Evolutionary conservation across 2,797 vertebrate species (phyloP).

Genomic region (Schizopygopsis pylzovi): DNA sequence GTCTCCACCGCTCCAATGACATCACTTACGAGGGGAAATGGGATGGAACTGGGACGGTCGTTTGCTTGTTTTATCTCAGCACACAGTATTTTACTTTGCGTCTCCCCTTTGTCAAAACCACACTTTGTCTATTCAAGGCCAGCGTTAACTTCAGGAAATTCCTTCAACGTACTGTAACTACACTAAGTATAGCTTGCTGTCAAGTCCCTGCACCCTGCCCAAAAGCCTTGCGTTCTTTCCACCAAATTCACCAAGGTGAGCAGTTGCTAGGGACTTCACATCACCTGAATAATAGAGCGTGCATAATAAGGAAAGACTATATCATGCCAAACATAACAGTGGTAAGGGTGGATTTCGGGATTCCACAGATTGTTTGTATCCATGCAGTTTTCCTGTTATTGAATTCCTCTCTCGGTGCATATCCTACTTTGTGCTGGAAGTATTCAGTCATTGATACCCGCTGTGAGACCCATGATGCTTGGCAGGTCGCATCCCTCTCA

Average conservation of each 20-base stretch:
- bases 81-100: constrained; percentile 28
- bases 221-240: constrained; percentile 31
- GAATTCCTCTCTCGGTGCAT: constrained; percentile 81
- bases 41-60: constrained; percentile 45
- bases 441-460: constrained; percentile 69
- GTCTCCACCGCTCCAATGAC: constrained; percentile 44
- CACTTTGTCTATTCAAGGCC: constrained; percentile 43
- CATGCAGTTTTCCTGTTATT: constrained; percentile 85
- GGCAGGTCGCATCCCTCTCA: constrained; percentile 32
- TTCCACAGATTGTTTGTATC: constrained; percentile 83
- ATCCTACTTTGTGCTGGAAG: constrained; percentile 73
- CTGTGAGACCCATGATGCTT: constrained; percentile 24
- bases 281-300: constrained; percentile 43
- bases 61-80: constrained; percentile 51
- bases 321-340: constrained; percentile 78
- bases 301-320: constrained; percentile 58
- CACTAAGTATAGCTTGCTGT: constrained; percentile 44
- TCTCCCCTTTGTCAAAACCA: constrained; percentile 46
- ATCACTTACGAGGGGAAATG: constrained; percentile 52
- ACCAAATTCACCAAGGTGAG: constrained; percentile 34
- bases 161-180: constrained; percentile 31
- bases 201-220: constrained; percentile 38
- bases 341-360: constrained; percentile 77
- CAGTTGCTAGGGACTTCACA: constrained; percentile 1
- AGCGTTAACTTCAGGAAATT: constrained; percentile 49